Evolutionary conservation across 2,797 vertebrate species (phyloP), one percentile per base, ranked within the genome.

Genomic region (Oreortyx pictus): DNA sequence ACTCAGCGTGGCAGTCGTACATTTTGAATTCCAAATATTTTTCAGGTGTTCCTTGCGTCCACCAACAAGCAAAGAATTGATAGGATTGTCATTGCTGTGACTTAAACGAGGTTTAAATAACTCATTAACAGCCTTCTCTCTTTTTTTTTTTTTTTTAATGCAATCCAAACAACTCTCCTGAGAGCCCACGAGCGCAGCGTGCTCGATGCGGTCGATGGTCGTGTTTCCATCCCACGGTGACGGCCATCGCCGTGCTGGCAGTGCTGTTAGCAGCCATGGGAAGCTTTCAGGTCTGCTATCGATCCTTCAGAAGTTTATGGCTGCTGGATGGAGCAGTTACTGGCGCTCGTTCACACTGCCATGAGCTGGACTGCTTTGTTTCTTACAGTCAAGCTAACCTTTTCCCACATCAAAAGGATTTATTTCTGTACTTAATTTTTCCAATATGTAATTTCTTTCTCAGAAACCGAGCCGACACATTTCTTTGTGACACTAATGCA

Each of bases 261-360:
- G 7, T 4, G 20, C 5, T 47, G 23, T 22, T 17, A 31, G 70
- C 54, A 59, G 33, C 84, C 47, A 0, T 54, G 80, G 93, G 82
- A 84, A 86, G 87, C 88, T 94, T 91, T 89, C 70, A 75, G 66
- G 89, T 31, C 60, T 82, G 23, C 25, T 78, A 96, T 96, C 33
- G 95, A 96, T 96, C 92, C 82, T 81, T 84, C 43, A 25, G 59
- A 89, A 88, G 80, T 89, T 88, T 84, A 84, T 88, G 71, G 62
- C 84, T 93, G 77, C 71, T 88, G 6, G 1, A 24, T 57, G 82
- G 19, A 6, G 5, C 60, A 12, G 77, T n/a, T 73, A n/a, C 66
- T 59, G 68, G 37, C 16, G 56, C 80, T 62, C 29, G 47, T 70
- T 83, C 80, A 72, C 78, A 60, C 73, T 56, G 73, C 73, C 74